Evolutionary conservation across 2,113 vertebrate species (phyloP).

Genomic region (Benitochromis conjunctus): DNA sequence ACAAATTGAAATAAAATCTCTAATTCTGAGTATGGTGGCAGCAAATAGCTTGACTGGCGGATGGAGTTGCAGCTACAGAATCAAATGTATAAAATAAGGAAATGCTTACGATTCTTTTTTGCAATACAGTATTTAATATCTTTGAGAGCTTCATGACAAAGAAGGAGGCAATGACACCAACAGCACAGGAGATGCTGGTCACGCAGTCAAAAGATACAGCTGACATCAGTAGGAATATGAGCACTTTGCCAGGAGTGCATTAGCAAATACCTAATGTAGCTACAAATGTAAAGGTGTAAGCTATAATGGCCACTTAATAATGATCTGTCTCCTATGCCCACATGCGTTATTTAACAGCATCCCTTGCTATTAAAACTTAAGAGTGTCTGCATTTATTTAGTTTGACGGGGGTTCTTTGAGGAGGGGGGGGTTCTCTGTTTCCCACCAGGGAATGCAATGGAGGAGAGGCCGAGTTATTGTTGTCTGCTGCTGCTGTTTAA

Average conservation of each 20-base stretch:
- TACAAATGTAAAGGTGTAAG: slow-evolving; percentile 49
- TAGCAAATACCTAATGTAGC: slow-evolving; percentile 26
- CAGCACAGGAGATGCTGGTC: background rate
- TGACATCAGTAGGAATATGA: slow-evolving; percentile 53
- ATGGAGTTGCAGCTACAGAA: background rate
- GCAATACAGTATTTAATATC: background rate
- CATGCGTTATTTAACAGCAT: slow-evolving; percentile 12
- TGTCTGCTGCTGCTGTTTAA: slow-evolving; percentile 4
- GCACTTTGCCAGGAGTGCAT: slow-evolving; percentile 22
- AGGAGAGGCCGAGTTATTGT: background rate
- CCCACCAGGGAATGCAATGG: background rate
- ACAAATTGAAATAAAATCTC: background rate
- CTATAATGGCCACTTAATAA: slow-evolving; percentile 22
- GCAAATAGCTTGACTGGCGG: background rate
- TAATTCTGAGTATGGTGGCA: background rate
- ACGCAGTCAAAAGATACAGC: slow-evolving; percentile 15
- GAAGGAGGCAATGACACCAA: background rate
- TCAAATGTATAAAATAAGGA: background rate
- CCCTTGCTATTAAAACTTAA: background rate
- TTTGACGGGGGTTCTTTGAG: background rate
- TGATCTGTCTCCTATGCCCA: slow-evolving; percentile 20
- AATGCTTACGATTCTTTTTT: background rate
- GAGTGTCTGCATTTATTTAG: slow-evolving; percentile 8
- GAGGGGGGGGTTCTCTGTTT: background rate
- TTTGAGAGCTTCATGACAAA: background rate